Evolutionary conservation across 2,888 invertebrate genomes (phyloP).

Genomic region (Caenorhabditis parvicauda): DNA sequence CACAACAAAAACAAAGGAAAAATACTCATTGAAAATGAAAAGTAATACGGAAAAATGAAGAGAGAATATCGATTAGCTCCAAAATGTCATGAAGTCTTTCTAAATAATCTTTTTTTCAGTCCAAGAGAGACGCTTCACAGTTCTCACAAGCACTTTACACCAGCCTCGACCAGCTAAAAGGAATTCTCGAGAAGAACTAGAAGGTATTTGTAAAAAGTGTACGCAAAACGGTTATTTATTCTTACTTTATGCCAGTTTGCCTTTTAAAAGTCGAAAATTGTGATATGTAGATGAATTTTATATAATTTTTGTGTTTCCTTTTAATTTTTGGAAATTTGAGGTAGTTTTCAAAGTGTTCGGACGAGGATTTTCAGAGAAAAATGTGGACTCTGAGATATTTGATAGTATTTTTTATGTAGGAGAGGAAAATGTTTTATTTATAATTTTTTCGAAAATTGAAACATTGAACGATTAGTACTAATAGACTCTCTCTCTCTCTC

Average conservation of each 20-base stretch:
- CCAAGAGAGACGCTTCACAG: conserved; percentile 37
- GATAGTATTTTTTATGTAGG: too few relatives aligned
- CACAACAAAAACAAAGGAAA: neutral
- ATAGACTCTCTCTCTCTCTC: too few relatives aligned
- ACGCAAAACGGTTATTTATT: neutral
- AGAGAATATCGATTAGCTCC: neutral
- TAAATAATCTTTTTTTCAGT: conserved; percentile 21
- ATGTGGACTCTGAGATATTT: too few relatives aligned
- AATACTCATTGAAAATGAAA: neutral
- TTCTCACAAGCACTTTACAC: conserved; percentile 42
- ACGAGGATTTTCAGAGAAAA: too few relatives aligned
- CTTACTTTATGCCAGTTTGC: neutral
- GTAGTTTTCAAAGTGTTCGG: conserved; percentile 2
- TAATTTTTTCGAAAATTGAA: too few relatives aligned
- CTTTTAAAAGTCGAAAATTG: conserved; percentile 3
- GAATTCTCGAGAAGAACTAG: conserved; percentile 53
- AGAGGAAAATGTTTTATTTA: too few relatives aligned
- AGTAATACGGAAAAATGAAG: neutral
- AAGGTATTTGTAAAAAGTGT: neutral
- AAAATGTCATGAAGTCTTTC: neutral
- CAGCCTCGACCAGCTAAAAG: conserved; percentile 74
- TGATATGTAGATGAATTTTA: conserved; percentile 3
- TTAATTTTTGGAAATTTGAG: conserved; percentile 2
- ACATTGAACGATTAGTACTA: too few relatives aligned
- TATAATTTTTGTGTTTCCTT: conserved; percentile 3